These are phyloP conservation scores for Philopotamus ludificatus DNA, from an alignment of 1,140 invertebrate species.

Conservation along the genomic window DNA sequence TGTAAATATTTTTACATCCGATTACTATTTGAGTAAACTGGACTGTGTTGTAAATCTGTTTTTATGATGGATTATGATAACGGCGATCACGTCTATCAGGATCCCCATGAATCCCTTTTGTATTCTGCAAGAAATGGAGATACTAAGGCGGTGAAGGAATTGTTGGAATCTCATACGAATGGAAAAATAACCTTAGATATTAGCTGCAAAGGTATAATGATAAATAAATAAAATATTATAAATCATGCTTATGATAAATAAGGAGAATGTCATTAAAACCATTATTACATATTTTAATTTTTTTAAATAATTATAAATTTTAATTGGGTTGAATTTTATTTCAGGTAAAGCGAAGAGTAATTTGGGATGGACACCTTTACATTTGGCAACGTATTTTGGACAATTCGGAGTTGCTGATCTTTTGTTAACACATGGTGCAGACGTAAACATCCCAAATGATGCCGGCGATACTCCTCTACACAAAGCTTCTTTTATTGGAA, in stretches of 20 bases:
- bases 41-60: no score
- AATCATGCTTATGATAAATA: neutral
- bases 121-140: conserved; percentile 55
- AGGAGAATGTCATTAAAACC: neutral
- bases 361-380: conserved; percentile 55
- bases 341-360: conserved; percentile 55
- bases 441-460: conserved; percentile 54
- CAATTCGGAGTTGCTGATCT: conserved; percentile 51
- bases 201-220: conserved; percentile 52
- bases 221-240: conserved; percentile 2
- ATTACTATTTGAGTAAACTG: no score
- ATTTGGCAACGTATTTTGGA: conserved; percentile 54
- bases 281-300: neutral
- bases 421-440: conserved; percentile 50
- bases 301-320: conserved; percentile 1
- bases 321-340: conserved; percentile 16
- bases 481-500: conserved; percentile 54
- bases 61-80: no score
- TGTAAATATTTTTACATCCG: no score
- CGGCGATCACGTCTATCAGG: conserved; percentile 33
- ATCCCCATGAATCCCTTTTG: conserved; percentile 51
- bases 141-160: conserved; percentile 48
- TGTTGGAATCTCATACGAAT: conserved; percentile 48
- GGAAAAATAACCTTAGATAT: conserved; percentile 51
- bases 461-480: conserved; percentile 53